A percentile compares a stretch with the other conserved stretches of the same genome.
phyloP scores from a whole-genome alignment of 2,888 invertebrate genomes.

The Aspidiotus rigidus region DNA sequence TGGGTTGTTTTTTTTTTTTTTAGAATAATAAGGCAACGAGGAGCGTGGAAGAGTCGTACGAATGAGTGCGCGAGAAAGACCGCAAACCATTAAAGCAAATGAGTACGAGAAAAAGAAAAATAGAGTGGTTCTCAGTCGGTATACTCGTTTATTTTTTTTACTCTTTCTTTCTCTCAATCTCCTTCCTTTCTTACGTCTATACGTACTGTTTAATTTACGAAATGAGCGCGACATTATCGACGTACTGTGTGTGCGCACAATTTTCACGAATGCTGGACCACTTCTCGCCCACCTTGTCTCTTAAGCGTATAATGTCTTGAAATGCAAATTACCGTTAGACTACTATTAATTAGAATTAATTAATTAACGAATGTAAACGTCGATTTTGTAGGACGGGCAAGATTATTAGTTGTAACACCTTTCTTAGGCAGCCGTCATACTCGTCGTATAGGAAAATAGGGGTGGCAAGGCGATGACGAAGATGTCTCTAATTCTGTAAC shows the following conservation, averaged over 20 bases:
- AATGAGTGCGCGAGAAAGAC: slow-evolving; percentile 33
- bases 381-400: no score
- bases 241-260: no score
- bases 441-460: not conserved
- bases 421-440: not conserved
- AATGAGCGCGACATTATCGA: not conserved
- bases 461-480: not conserved
- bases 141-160: no score
- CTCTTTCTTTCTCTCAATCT: no score
- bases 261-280: no score
- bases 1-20: slow-evolving; percentile 22
- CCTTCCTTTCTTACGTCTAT: no score
- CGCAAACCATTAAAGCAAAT: slow-evolving; percentile 22
- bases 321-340: no score
- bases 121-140: slow-evolving; percentile 27
- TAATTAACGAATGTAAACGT: no score
- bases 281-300: no score
- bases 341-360: no score
- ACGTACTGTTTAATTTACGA: slow-evolving; percentile 8
- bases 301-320: no score
- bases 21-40: slow-evolving; percentile 28
- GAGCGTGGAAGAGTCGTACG: slow-evolving; percentile 18
- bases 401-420: not conserved
- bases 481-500: no score
- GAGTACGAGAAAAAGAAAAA: slow-evolving; percentile 20